Evolutionary conservation across 2,888 invertebrate species (phyloP).

Genomic region (Platycheirus albimanus): DNA sequence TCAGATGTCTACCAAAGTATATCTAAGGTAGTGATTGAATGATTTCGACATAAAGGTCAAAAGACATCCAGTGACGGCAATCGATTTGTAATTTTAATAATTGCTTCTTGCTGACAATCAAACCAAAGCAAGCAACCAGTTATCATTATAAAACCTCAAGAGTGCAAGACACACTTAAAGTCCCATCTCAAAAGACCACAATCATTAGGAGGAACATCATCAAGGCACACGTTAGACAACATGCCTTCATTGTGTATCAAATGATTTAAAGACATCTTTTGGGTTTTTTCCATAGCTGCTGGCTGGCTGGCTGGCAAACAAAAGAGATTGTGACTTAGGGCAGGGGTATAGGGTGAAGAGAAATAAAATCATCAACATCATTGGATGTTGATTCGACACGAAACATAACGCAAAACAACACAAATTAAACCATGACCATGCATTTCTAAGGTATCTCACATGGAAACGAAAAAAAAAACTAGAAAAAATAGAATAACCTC

Average conservation of each 20-base stretch:
- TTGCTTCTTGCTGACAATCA: neutral
- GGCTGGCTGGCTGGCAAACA: too few species aligned
- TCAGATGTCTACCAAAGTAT: too few species aligned
- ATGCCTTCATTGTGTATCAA: neutral
- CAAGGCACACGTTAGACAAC: conserved; percentile 3
- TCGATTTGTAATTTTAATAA: neutral
- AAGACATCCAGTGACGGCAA: neutral
- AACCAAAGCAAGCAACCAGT: neutral
- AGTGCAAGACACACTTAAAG: too few species aligned
- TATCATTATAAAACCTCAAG: too few species aligned
- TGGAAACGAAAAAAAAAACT: conserved; percentile 17
- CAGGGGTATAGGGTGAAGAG: conserved; percentile 12
- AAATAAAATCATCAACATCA: conserved; percentile 36
- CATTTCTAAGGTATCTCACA: conserved; percentile 61
- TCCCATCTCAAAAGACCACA: neutral
- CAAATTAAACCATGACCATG: conserved; percentile 62
- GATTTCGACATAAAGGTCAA: too few species aligned
- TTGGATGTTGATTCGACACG: conserved; percentile 37
- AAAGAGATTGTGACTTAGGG: conserved; percentile 18
- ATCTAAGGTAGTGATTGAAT: too few species aligned
- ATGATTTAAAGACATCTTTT: conserved; percentile 10
- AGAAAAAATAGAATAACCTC: too few species aligned
- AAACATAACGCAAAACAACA: conserved; percentile 51
- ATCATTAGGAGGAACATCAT: neutral
- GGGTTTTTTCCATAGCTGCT: conserved; percentile 57